Percentiles rank a stretch among this genome's conserved stretches.
Evolutionary conservation across 2,797 vertebrate genomes (phyloP).

Genomic region (Liparis tanakae): DNA sequence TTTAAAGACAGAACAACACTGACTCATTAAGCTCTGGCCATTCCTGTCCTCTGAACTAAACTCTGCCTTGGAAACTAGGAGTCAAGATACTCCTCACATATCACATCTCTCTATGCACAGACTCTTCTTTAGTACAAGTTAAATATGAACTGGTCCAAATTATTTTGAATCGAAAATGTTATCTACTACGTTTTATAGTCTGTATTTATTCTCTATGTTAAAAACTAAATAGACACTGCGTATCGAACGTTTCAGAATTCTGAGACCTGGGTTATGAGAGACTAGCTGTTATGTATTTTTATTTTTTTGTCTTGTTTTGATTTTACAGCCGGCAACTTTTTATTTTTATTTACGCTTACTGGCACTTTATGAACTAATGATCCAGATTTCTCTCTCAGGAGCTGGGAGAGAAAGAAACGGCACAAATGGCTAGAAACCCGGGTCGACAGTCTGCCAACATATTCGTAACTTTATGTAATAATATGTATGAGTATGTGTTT

Average conservation of each 20-base stretch:
- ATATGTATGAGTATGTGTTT: not conserved
- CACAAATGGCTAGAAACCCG: not conserved
- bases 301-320: not conserved
- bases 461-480: not conserved
- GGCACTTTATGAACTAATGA: not conserved
- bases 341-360: too few species aligned
- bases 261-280: not conserved
- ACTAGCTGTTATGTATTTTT: not conserved
- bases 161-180: not conserved
- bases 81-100: slow-evolving; percentile 44
- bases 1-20: slow-evolving; percentile 30
- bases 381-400: not conserved
- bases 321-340: not conserved
- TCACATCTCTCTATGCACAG: slow-evolving; percentile 15
- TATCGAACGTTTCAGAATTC: not conserved
- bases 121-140: not conserved
- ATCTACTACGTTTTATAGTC: not conserved
- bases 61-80: slow-evolving; percentile 57
- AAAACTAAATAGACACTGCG: not conserved
- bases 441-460: not conserved
- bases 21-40: slow-evolving; percentile 59
- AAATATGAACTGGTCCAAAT: not conserved
- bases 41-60: slow-evolving; percentile 58
- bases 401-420: not conserved
- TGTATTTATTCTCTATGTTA: slow-evolving; percentile 11